Conservation (phyloP, 2,888 invertebrate species). For the Molorchus minor region DNA sequence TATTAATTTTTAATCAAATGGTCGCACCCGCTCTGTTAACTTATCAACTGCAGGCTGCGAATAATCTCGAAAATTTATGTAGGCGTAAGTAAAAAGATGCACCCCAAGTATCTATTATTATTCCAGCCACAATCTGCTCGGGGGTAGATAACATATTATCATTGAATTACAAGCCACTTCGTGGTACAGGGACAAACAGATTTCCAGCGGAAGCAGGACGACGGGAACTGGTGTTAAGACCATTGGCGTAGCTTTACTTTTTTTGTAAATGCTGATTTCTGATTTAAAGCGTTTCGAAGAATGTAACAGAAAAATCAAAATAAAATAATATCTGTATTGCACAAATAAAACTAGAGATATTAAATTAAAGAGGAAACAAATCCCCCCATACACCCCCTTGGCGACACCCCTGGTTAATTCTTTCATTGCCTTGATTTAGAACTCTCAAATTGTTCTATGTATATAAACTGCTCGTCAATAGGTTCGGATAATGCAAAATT, state of each 20-base stretch:
- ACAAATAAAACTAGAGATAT: too few relatives aligned
- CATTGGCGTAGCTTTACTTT: slow-evolving; percentile 27
- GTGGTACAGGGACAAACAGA: slow-evolving; percentile 52
- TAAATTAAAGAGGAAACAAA: too few relatives aligned
- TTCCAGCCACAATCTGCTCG: slow-evolving; percentile 57
- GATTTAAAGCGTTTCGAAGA: too few relatives aligned
- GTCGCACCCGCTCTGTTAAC: slow-evolving; percentile 20
- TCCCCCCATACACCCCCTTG: too few relatives aligned
- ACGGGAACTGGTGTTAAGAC: not conserved
- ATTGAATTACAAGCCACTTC: slow-evolving; percentile 56
- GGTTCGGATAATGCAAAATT: too few relatives aligned
- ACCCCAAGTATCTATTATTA: slow-evolving; percentile 50
- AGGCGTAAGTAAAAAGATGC: slow-evolving; percentile 48
- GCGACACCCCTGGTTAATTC: too few relatives aligned
- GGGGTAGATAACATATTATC: slow-evolving; percentile 59
- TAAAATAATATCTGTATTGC: too few relatives aligned
- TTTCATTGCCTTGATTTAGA: too few relatives aligned
- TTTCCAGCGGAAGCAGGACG: slow-evolving; percentile 32
- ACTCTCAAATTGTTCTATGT: too few relatives aligned
- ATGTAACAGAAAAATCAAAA: too few relatives aligned
- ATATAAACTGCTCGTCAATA: too few relatives aligned
- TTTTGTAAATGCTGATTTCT: too few relatives aligned
- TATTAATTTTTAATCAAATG: slow-evolving; percentile 33
- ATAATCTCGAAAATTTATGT: slow-evolving; percentile 52
- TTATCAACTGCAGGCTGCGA: slow-evolving; percentile 33